Base-by-base conservation (phyloP, 2,113 vertebrate species). In the Panthera uncia region DNA sequence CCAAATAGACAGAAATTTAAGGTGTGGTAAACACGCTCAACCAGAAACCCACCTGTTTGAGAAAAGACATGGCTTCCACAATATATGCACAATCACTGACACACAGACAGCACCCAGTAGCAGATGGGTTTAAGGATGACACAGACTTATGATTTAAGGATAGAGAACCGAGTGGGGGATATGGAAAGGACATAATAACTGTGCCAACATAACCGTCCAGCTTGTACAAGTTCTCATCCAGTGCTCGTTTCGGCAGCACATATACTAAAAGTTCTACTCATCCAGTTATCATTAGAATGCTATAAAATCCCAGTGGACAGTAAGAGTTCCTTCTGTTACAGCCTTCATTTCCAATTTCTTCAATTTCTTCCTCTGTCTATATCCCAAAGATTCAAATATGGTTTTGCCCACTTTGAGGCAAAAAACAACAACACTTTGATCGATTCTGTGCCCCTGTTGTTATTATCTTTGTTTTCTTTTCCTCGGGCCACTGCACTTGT, bases 291-390 rank as follows among this genome's bases (percentile, higher is more conserved):
- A 45, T 82, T 31, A 80, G 80, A 79, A 57, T 66, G 33, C 7
- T 68, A 73, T 38, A 52, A 50, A 87, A 50, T n/a, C 73, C n/a
- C 29, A 68, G 48, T 50, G 25, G 36, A 29, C 38, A 48, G 63
- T 36, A 57, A 91, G 76, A 66, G 0, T 45, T 55, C 27, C 7
- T 25, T 86, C 21, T 78, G 78, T 55, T 48, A 48, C 2, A 68
- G n/a, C 63, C 25, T 92, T 83, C 83, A 48, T 45, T 86, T 95
- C 48, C 16, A 65, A n/a, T 86, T 73, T 84, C 36, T 94, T 93
- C 36, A 33, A 18, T 87, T 96, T 95, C 61, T 81, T 84, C 81
- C 86, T 94, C n/a, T 76, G 18, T 85, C 36, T 52, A 18, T 45
- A 36, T 9, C 38, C 7, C 80, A 63, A 15, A 12, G 74, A 63